phyloP scores from a whole-genome alignment of 2,888 invertebrate species.

The Netelia fuscicornis region DNA sequence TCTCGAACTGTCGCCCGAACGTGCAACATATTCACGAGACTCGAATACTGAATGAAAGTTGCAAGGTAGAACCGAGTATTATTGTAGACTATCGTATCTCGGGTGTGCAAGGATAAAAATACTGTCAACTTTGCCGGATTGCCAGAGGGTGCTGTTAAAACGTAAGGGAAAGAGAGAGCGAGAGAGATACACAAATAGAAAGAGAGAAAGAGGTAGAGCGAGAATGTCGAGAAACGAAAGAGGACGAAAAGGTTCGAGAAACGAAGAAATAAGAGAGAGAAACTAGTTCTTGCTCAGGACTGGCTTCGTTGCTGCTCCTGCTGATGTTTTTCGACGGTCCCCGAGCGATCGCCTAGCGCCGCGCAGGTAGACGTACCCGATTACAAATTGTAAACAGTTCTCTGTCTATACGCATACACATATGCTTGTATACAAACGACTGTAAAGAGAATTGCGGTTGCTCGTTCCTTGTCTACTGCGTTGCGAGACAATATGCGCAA shows the following conservation, averaged over 20 bases:
- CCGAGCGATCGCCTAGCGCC: constrained; percentile 72
- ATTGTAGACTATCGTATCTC: not conserved
- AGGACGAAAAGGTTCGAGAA: constrained; percentile 11
- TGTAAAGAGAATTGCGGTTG: too few relatives aligned
- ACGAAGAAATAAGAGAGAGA: constrained; percentile 46
- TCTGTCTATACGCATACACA: not conserved
- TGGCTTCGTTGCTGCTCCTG: not conserved
- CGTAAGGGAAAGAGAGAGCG: constrained; percentile 22
- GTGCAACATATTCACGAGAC: constrained; percentile 77
- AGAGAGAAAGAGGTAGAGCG: not conserved
- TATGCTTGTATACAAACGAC: too few relatives aligned
- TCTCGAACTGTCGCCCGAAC: constrained; percentile 7
- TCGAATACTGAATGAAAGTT: constrained; percentile 79
- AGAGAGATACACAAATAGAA: constrained; percentile 42
- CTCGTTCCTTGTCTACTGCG: too few relatives aligned
- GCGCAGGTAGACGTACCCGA: constrained; percentile 75
- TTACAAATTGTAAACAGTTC: constrained; percentile 82
- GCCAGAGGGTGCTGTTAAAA: constrained; percentile 4
- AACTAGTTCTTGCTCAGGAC: constrained; percentile 70
- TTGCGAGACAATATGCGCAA: not conserved
- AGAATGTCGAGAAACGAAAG: too few relatives aligned
- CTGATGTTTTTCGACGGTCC: constrained; percentile 77
- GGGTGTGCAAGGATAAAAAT: constrained; percentile 76
- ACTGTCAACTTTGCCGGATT: constrained; percentile 76
- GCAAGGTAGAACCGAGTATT: constrained; percentile 54